Evolutionary conservation across 2,113 vertebrate species (phyloP).

Genomic region (Piprites chloris): DNA sequence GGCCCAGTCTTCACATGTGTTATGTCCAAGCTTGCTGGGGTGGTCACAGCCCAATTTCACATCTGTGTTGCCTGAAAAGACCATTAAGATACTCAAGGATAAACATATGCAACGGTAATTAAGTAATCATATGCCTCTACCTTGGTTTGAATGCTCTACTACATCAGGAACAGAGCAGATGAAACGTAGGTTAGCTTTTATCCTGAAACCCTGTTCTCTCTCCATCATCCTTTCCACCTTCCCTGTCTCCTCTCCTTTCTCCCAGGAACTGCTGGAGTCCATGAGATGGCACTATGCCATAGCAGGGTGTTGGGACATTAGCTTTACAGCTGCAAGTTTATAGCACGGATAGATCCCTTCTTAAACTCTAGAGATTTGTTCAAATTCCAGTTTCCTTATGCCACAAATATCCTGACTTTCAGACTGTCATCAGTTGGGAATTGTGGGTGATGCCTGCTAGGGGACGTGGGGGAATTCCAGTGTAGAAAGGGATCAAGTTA

Average conservation of each 20-base stretch:
- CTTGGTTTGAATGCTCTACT: neutral
- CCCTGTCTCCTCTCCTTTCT: neutral
- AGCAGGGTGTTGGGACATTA: neutral
- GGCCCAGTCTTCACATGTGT: neutral
- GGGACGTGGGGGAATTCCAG: neutral
- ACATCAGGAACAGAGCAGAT: neutral
- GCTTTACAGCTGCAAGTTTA: neutral
- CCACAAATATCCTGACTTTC: neutral
- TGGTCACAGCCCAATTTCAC: neutral
- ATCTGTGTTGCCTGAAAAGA: neutral
- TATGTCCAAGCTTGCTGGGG: neutral
- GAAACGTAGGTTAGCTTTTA: neutral
- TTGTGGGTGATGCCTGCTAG: neutral
- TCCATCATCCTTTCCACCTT: too few species aligned
- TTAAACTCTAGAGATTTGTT: neutral
- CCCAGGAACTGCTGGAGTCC: neutral
- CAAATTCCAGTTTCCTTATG: neutral
- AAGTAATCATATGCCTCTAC: neutral
- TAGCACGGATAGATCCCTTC: neutral
- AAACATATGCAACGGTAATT: neutral
- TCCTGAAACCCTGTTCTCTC: neutral
- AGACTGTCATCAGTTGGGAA: neutral
- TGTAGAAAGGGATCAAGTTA: neutral
- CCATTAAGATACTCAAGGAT: neutral
- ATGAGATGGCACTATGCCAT: neutral